These are phyloP conservation scores for Nothoprocta pentlandii DNA, from an alignment of 2,113 vertebrate genomes.

Conservation along the genomic window DNA sequence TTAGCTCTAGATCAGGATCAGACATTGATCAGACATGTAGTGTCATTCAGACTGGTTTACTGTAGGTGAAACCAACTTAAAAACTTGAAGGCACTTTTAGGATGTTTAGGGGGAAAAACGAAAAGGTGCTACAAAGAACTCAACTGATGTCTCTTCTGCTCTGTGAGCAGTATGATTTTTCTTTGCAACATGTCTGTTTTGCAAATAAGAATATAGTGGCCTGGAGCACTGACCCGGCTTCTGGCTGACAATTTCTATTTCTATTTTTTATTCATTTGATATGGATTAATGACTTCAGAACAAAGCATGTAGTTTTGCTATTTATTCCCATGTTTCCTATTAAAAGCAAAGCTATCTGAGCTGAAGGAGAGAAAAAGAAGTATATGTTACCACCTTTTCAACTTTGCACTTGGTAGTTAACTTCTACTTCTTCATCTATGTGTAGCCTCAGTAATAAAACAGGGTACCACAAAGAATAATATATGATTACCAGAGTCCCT, in stretches of 20 bases:
- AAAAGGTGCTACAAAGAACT: not conserved
- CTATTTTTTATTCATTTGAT: not conserved
- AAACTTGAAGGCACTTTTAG: not conserved
- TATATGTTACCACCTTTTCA: not conserved
- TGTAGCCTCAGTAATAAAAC: not conserved
- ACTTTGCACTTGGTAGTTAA: not conserved
- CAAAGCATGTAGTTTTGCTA: too few species aligned
- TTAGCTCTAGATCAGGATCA: not conserved
- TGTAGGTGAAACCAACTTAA: not conserved
- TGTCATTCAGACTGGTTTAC: not conserved
- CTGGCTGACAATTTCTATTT: not conserved
- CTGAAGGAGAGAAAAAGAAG: not conserved
- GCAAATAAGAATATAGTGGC: not conserved
- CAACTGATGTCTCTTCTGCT: not conserved
- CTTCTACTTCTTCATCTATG: not conserved
- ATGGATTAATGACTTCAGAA: not conserved
- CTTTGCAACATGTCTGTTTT: not conserved
- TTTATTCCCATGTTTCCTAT: not conserved
- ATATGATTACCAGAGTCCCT: not conserved
- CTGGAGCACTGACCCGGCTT: not conserved
- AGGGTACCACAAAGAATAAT: accelerated
- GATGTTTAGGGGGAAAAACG: not conserved
- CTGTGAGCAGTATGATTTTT: not conserved
- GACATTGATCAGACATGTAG: not conserved
- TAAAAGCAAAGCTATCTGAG: not conserved